These are phyloP conservation scores for Nephrocerus scutellatus DNA, from an alignment of 2,888 invertebrate species.

Conservation along the genomic window DNA sequence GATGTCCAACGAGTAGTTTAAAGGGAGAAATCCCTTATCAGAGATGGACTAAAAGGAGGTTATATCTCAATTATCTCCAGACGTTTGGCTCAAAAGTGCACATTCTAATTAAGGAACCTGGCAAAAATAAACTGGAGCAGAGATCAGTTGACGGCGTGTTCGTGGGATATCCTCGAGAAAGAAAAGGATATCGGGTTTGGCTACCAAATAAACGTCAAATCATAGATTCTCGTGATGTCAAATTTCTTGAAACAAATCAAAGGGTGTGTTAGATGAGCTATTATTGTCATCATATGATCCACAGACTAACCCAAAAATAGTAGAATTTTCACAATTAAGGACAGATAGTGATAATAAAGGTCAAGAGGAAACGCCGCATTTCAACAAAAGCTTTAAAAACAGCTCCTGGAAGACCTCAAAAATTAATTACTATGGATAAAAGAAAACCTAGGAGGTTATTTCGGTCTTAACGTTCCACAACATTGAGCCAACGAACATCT, in stretches of 20 bases:
- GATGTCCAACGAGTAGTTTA: constrained; percentile 11
- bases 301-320: not conserved
- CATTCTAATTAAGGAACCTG: constrained; percentile 11
- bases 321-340: constrained; percentile 4
- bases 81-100: constrained; percentile 8
- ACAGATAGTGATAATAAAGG: too few species aligned
- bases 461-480: too few species aligned
- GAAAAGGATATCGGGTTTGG: constrained; percentile 16
- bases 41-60: constrained; percentile 1
- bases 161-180: constrained; percentile 12
- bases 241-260: constrained; percentile 5
- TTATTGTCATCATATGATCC: not conserved
- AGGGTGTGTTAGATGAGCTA: not conserved
- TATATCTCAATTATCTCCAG: constrained; percentile 2
- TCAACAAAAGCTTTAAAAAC: too few species aligned
- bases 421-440: constrained; percentile 9
- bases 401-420: constrained; percentile 9
- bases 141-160: constrained; percentile 15
- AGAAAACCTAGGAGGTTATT: constrained; percentile 12
- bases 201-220: constrained; percentile 5
- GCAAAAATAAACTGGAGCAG: constrained; percentile 11
- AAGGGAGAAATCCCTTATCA: constrained; percentile 4
- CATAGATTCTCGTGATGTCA: constrained; percentile 10
- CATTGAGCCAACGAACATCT: too few species aligned
- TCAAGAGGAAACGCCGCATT: too few species aligned